phyloP scores from a whole-genome alignment of 2,797 vertebrate species.

The Tarsius wallacei region DNA sequence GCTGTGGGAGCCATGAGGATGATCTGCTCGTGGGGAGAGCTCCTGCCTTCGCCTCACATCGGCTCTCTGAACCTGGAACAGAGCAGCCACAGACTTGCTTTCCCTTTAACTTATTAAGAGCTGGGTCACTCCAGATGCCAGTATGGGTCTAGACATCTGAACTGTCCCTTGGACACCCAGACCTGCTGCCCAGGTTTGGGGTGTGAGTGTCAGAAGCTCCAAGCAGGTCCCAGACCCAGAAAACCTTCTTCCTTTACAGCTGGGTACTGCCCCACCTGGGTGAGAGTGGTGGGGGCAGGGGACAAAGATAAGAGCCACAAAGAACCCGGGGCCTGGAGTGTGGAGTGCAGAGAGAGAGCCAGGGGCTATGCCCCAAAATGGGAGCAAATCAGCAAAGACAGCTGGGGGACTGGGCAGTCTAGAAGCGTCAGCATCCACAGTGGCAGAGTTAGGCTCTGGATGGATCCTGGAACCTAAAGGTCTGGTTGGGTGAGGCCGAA shows the following conservation, averaged over 20 bases:
- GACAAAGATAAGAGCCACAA: too few species aligned
- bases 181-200: not conserved
- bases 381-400: not conserved
- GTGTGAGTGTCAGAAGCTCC: not conserved
- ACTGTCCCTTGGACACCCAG: not conserved
- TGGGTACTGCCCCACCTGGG: not conserved
- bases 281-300: not conserved
- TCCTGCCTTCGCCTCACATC: not conserved
- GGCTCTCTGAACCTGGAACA: not conserved
- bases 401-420: not conserved
- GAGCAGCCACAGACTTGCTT: not conserved
- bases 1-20: fast-evolving
- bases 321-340: fast-evolving
- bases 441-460: not conserved
- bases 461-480: not conserved
- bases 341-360: not conserved
- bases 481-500: not conserved
- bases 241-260: not conserved
- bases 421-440: not conserved
- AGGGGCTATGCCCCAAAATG: not conserved
- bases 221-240: not conserved
- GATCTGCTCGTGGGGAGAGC: fast-evolving
- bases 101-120: not conserved
- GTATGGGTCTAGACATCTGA: not conserved
- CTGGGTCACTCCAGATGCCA: too few species aligned